Percentiles rank a stretch among this genome's conserved stretches.
Conservation (phyloP, 2,113 vertebrate species). For the Oreochromis spilurus region DNA sequence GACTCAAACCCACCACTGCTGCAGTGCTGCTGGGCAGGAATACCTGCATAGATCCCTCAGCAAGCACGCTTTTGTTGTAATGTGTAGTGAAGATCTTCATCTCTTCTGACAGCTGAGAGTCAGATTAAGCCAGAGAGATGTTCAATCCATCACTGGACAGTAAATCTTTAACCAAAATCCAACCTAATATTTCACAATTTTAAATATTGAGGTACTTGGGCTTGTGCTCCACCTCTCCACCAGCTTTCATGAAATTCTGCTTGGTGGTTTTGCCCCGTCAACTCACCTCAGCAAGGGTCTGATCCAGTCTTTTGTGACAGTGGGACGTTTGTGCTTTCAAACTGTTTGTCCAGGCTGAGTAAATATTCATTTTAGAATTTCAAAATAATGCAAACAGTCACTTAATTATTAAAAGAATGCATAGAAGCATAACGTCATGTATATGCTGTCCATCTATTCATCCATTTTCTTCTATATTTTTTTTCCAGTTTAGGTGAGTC, state of each 20-base stretch:
- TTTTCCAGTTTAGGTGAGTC: neutral
- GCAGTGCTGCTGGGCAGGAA: neutral
- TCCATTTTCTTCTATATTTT: neutral
- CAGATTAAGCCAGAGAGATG: neutral
- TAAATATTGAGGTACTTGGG: neutral
- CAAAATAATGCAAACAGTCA: neutral
- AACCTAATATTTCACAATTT: neutral
- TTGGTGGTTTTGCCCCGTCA: neutral
- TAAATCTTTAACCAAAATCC: neutral
- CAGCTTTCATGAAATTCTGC: neutral
- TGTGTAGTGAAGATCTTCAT: neutral
- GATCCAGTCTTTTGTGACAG: neutral
- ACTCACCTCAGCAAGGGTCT: neutral
- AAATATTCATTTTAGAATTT: neutral
- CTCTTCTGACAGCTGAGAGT: neutral
- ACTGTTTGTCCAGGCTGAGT: neutral
- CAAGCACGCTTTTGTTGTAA: neutral
- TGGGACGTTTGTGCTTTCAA: neutral
- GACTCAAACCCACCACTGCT: neutral
- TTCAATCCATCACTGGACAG: neutral
- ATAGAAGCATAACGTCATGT: accelerated
- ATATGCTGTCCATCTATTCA: neutral
- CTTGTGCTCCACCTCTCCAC: neutral
- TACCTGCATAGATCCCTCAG: neutral
- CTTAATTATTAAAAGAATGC: neutral